Base-by-base conservation (phyloP, 2,113 vertebrate genomes). In the Eira barbara region DNA sequence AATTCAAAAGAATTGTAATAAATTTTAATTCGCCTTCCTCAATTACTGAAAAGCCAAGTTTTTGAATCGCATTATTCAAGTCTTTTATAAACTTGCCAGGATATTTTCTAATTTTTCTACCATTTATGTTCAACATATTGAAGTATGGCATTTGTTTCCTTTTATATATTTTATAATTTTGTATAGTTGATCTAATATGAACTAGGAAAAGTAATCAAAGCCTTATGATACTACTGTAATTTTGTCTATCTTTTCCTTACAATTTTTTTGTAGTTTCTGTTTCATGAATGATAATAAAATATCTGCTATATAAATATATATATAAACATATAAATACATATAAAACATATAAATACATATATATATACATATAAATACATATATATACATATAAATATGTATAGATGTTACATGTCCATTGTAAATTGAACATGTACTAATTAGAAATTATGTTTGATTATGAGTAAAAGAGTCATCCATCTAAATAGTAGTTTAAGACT, bases 21-120 rank as follows among this genome's bases (percentile, higher is more conserved):
- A 80, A 84, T 55, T 88, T 91, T 83, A 97, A 93, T 93, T 93
- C 7, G 27, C 29, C 12, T 79, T 91, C 92, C 59, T 91, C 20
- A 69, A 23, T 55, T 91, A 79, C 18, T 42, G 45, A 80, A 88
- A 90, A 47, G 29, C 12, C 59, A 95, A 65, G 14, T 80, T 83
- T 93, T 49, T 25, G 5, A 86, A 78, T 47, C 49, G 82, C 9
- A 71, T 90, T 94, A 57, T 57, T 86, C 31, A 85, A 42, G 3
- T 80, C 55, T 91, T 84, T 4, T 88, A 23, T 73, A 67, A 47
- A 90, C 14, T 83, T 91, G 7, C 3, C 23, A 45, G 18, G 3
- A 42, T 86, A 81, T 76, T 55, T 94, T 73, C 49, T 91, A 17
- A 11, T 71, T 96, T 55, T 78, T 47, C 27, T 83, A 36, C 83